Conservation (phyloP, 23 tunicate species). For the Trididemnum nubilum region DNA sequence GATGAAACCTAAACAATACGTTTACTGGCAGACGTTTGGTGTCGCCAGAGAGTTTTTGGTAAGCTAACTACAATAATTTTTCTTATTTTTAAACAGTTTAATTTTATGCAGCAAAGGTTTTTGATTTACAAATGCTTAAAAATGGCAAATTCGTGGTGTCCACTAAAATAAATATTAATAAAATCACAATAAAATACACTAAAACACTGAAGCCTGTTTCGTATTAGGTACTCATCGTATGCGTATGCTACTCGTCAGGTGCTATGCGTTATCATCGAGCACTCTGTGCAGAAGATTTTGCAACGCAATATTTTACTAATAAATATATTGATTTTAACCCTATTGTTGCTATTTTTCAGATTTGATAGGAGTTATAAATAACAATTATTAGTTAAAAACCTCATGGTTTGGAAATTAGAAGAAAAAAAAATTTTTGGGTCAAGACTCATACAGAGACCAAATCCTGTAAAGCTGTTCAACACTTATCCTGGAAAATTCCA, state of each 20-base stretch:
- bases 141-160: no score
- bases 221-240: no score
- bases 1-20: slow-evolving; percentile 82
- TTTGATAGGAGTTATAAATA: background rate
- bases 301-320: background rate
- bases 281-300: no score
- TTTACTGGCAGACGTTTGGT: slow-evolving; percentile 72
- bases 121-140: no score
- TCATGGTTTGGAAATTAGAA: background rate
- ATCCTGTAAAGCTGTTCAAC: background rate
- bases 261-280: no score
- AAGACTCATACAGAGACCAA: background rate
- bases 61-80: no score
- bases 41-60: slow-evolving; percentile 84
- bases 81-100: no score
- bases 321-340: background rate
- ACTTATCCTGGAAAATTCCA: background rate
- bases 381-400: background rate
- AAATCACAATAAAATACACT: no score
- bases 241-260: no score
- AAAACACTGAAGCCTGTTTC: no score
- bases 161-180: no score
- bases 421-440: background rate
- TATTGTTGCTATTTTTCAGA: background rate
- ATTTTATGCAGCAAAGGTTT: no score